Conservation (phyloP, 1,140 invertebrate species). For the Macrobrachium rosenbergii region DNA sequence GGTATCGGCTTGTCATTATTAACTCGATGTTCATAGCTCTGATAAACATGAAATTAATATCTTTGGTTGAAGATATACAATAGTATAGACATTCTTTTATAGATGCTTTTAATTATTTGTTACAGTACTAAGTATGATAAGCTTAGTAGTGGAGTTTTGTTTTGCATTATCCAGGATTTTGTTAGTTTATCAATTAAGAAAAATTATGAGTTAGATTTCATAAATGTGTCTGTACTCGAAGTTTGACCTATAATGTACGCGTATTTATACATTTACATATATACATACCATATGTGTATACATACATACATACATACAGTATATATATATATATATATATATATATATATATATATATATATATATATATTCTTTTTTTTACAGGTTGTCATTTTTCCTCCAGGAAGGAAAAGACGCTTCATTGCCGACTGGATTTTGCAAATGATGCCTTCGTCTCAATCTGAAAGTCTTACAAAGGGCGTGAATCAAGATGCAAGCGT, state of each 20-base stretch:
- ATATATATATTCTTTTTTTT: not conserved
- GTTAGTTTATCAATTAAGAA: not conserved
- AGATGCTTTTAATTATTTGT: constrained; percentile 28
- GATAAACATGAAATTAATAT: constrained; percentile 10
- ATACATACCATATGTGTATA: not conserved
- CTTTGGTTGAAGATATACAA: constrained; percentile 23
- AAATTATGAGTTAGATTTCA: not conserved
- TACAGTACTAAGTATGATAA: constrained; percentile 6
- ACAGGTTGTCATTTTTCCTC: constrained; percentile 35
- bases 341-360: not conserved
- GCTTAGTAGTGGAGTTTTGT: not conserved
- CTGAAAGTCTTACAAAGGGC: not conserved
- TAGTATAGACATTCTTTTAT: constrained; percentile 32
- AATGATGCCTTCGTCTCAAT: not conserved
- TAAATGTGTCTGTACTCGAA: too few relatives aligned
- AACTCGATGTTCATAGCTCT: not conserved
- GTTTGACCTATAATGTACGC: too few relatives aligned
- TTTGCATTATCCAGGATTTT: not conserved
- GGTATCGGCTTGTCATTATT: too few relatives aligned
- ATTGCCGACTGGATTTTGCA: constrained; percentile 6
- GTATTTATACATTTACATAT: too few relatives aligned
- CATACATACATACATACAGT: not conserved
- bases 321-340: not conserved
- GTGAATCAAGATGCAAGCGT: not conserved
- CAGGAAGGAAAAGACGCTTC: constrained; percentile 31